These are phyloP conservation scores for Delphinus delphis DNA, from an alignment of 2,113 vertebrate species.

Conservation along the genomic window DNA sequence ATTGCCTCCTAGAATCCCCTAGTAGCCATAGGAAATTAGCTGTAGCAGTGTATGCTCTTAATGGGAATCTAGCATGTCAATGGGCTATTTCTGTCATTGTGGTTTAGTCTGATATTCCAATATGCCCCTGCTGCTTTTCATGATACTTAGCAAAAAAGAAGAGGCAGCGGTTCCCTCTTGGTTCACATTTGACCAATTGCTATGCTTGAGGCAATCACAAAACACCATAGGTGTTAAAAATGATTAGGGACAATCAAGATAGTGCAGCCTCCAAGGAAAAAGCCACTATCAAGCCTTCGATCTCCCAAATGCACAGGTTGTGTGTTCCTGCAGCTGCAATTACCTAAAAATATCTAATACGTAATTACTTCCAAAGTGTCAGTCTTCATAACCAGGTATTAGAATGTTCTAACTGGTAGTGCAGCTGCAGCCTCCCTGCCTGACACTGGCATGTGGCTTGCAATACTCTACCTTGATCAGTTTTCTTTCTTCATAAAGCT, in stretches of 20 bases:
- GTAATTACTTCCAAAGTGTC: conserved; percentile 86
- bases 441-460: conserved; percentile 77
- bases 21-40: conserved; percentile 57
- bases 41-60: conserved; percentile 35
- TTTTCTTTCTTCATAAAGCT: conserved; percentile 60
- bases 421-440: conserved; percentile 79
- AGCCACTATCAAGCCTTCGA: conserved; percentile 75
- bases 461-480: conserved; percentile 79
- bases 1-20: conserved; percentile 43
- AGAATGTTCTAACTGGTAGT: conserved; percentile 78
- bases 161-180: conserved; percentile 13
- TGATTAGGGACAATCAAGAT: conserved; percentile 80
- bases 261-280: conserved; percentile 50
- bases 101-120: conserved; percentile 65
- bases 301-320: conserved; percentile 77
- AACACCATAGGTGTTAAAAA: conserved; percentile 77
- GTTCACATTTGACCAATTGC: conserved; percentile 77
- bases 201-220: conserved; percentile 78
- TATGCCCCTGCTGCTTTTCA: conserved; percentile 65
- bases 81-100: conserved; percentile 66
- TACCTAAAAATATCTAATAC: conserved; percentile 84
- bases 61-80: conserved; percentile 63
- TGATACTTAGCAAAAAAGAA: conserved; percentile 40
- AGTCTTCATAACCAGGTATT: conserved; percentile 85
- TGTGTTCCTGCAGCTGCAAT: conserved; percentile 80